phyloP scores from a whole-genome alignment of 2,888 invertebrate genomes.

The Apotomis turbidana region DNA sequence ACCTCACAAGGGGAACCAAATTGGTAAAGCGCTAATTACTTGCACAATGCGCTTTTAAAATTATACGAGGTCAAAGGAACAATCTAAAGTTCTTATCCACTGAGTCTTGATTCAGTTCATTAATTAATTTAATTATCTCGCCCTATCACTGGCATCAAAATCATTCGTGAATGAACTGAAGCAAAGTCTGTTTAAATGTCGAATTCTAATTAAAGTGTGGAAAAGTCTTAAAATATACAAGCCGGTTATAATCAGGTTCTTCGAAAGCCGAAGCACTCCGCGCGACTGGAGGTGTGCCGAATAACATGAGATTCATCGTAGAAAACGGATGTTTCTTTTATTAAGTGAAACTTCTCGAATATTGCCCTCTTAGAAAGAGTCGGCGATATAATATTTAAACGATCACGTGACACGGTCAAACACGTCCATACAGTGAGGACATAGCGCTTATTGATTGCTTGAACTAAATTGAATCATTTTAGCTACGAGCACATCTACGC shows the following conservation, averaged over 20 bases:
- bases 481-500: background rate
- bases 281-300: background rate
- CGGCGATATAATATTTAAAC: constrained; percentile 22
- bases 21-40: background rate
- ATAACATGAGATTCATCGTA: background rate
- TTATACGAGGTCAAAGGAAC: constrained; percentile 1
- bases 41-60: background rate
- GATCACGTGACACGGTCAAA: constrained; percentile 35
- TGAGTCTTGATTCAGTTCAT: constrained; percentile 1
- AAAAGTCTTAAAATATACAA: too few species aligned
- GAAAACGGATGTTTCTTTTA: constrained; percentile 2
- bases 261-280: too few species aligned
- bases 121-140: constrained; percentile 7
- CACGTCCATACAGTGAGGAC: constrained; percentile 27
- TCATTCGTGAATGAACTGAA: too few species aligned
- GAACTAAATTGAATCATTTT: constrained; percentile 34
- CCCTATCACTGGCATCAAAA: too few species aligned
- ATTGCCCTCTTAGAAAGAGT: constrained; percentile 1
- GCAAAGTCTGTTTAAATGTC: too few species aligned
- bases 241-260: too few species aligned
- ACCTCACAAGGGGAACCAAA: background rate
- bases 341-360: constrained; percentile 22
- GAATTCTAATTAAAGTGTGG: too few species aligned
- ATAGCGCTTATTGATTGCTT: constrained; percentile 38
- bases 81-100: background rate